Conservation (phyloP, 1,140 invertebrate genomes). For the Papilio machaon region DNA sequence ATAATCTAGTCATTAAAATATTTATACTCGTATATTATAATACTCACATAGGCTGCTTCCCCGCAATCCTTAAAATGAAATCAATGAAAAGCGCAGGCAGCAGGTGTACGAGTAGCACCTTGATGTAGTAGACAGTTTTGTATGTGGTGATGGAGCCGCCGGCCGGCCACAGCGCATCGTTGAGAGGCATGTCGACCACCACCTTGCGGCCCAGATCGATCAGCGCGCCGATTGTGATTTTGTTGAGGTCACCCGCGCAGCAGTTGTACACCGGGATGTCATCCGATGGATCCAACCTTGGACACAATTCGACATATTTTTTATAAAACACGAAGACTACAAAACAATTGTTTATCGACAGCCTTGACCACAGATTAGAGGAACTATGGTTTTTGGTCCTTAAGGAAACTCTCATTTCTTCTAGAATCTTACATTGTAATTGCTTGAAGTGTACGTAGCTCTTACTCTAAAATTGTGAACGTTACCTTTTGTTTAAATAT, state of each 20-base stretch:
- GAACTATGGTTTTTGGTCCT: neutral
- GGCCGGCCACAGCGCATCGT: slow-evolving; percentile 87
- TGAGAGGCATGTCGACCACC: slow-evolving; percentile 84
- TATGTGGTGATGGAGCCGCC: slow-evolving; percentile 79
- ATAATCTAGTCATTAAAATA: neutral
- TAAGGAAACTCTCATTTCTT: neutral
- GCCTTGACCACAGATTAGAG: too few relatives aligned
- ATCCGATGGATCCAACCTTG: slow-evolving; percentile 52
- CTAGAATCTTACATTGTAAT: neutral
- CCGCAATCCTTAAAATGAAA: slow-evolving; percentile 82
- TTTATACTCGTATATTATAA: slow-evolving; percentile 4
- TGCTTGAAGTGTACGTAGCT: too few relatives aligned
- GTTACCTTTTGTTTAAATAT: neutral
- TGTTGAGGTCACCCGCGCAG: slow-evolving; percentile 85
- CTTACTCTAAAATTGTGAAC: neutral
- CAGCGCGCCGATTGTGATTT: slow-evolving; percentile 85
- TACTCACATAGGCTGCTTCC: slow-evolving; percentile 89
- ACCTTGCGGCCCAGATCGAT: slow-evolving; percentile 81
- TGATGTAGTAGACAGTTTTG: slow-evolving; percentile 80
- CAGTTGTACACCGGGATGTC: slow-evolving; percentile 86
- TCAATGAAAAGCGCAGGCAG: slow-evolving; percentile 89
- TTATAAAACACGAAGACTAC: neutral
- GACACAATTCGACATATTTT: neutral
- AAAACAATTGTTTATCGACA: neutral
- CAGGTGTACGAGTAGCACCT: slow-evolving; percentile 84